A percentile compares a stretch with the other conserved stretches of the same genome.
Conservation (phyloP, 2,113 vertebrate genomes). For the Pseudonaja textilis region DNA sequence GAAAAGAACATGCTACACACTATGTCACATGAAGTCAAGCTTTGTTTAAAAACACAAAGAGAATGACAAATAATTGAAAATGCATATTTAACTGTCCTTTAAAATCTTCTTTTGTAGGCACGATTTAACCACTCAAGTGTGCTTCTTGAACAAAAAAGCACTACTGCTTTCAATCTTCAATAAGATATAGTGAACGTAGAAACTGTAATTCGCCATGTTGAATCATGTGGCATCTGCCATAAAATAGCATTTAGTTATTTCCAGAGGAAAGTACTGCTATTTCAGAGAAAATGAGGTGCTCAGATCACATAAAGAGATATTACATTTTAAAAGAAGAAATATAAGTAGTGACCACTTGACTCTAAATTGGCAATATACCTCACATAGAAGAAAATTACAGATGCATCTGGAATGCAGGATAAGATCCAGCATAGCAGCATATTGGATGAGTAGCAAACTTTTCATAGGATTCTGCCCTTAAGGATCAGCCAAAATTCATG, state of each 20-base stretch:
- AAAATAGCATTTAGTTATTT: slow-evolving; percentile 25
- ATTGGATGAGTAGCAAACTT: neutral
- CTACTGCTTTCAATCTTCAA: slow-evolving; percentile 30
- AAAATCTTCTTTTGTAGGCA: slow-evolving; percentile 11
- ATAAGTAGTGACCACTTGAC: slow-evolving; percentile 4
- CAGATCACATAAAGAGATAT: neutral
- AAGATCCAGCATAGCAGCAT: slow-evolving; percentile 1
- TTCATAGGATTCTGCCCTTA: neutral
- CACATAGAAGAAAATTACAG: neutral
- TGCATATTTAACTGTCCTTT: slow-evolving; percentile 28
- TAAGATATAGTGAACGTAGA: neutral
- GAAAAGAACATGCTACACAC: slow-evolving; percentile 23
- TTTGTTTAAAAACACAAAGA: slow-evolving; percentile 34
- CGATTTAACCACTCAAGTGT: slow-evolving; percentile 29
- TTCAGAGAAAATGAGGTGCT: neutral
- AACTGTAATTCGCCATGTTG: slow-evolving; percentile 27
- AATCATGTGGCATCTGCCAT: neutral
- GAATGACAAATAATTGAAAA: slow-evolving; percentile 38
- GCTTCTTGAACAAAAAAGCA: slow-evolving; percentile 12
- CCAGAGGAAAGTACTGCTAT: slow-evolving; percentile 10
- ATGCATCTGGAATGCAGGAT: neutral
- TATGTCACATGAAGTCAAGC: slow-evolving; percentile 38
- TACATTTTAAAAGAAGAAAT: slow-evolving; percentile 25
- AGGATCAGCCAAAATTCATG: neutral
- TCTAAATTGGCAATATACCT: neutral